Conservation (phyloP, 2,113 vertebrate genomes). For the Penelope pileata region DNA sequence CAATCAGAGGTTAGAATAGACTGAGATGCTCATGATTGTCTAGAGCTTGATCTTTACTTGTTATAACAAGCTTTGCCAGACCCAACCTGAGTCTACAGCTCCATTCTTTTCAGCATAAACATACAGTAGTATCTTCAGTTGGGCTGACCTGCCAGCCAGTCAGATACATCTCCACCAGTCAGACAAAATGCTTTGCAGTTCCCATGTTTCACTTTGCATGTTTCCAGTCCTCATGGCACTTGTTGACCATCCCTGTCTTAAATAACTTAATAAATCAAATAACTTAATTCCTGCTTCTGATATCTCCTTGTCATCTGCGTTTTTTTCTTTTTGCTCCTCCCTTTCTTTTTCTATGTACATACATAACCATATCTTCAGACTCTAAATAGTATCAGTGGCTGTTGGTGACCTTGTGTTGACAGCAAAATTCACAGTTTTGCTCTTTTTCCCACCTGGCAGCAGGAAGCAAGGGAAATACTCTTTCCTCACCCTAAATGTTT, state of each 20-base stretch:
- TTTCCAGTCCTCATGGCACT: background rate
- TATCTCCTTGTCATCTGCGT: slow-evolving; percentile 27
- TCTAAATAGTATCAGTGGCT: slow-evolving; percentile 32
- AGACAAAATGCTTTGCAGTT: background rate
- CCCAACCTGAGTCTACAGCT: background rate
- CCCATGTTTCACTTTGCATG: background rate
- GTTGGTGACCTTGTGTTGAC: slow-evolving; percentile 43
- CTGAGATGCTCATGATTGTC: background rate
- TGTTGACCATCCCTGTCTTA: slow-evolving; percentile 2
- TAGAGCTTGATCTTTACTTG: background rate
- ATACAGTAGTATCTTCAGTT: background rate
- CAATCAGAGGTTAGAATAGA: accelerated
- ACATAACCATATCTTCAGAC: background rate
- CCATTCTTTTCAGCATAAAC: background rate
- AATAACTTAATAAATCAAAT: no score
- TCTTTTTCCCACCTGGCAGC: slow-evolving; percentile 52
- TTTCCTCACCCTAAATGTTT: slow-evolving; percentile 37
- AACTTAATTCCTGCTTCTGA: slow-evolving; percentile 21
- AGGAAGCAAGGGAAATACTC: slow-evolving; percentile 36
- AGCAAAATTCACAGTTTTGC: slow-evolving; percentile 55
- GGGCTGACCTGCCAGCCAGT: background rate
- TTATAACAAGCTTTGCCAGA: background rate
- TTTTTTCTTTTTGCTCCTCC: background rate
- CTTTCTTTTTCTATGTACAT: background rate
- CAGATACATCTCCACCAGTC: background rate